Evolutionary conservation across 2,797 vertebrate genomes (phyloP), one percentile per base, ranked within the genome.

Genomic region (Sphaeramia orbicularis): DNA sequence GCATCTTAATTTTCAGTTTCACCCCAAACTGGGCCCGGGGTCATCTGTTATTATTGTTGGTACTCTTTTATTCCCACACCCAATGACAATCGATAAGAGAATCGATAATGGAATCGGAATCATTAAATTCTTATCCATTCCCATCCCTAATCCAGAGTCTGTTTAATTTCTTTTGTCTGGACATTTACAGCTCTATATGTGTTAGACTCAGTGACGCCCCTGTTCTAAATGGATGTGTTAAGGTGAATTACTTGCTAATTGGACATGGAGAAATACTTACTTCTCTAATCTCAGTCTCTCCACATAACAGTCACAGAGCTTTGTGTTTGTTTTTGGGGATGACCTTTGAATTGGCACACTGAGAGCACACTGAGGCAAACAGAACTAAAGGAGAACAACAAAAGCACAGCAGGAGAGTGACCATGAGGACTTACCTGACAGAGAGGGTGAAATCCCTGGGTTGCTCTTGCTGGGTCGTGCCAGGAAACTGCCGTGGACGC

Each of bases 391-490:
- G 8, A 13, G 63, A 59, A 50, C 24, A 32, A 56, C 36, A 67
- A 35, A 9, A 67, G 48, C 10, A 27, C 40, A 44, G 2, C 1
- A 6, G 7, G 15, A 4, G 45, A 42, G 40, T 10, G 40, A 4
- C 30, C n/a, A 16, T 47, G 48, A 40, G 12, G 19, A 41, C 55
- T 32, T 85, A 96, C 96, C 96, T 95, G 87, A 96, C 95, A 0
- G 96, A 98, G 35, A 96, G 94, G 1, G 95, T 96, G 87, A 97
- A 97, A 63, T 97, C 41, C 96, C 95, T 0, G 95, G 96, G 60
- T 96, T 96, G 91, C 96, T 97, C 88, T 96, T 96, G 78, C 96
- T 97, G n/a, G 96, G 95, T 16, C 96, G 93, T 36, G 95, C 96
- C 88, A 97, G 84, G 88, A 96, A 97, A 86, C 95, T 96, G 70